Base-by-base conservation (phyloP, 2,888 invertebrate genomes). In the Criorhina ranunculi region DNA sequence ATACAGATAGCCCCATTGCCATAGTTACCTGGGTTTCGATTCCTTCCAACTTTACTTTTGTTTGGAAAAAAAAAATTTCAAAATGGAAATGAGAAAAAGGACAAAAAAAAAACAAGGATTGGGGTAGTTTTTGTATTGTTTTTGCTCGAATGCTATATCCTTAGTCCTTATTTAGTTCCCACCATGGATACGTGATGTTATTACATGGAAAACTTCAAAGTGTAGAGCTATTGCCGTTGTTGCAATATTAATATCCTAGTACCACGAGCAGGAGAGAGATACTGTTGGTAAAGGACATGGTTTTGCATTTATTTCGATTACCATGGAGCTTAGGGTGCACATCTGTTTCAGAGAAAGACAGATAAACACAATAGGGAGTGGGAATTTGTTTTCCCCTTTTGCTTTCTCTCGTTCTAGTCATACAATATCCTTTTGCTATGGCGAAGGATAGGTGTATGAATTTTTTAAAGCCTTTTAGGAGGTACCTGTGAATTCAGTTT, bases 181-280 rank as follows among this genome's bases (percentile, higher is more conserved):
- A 12, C 17, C 15, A 40, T 8, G 29, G 70, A 78, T 78, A 62
- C 72, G 72, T 78, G 62, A 57, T 46, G 46, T 57, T 53, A 49
- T 78, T 72, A 57, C 55, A 70, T 11, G 11, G 19, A 12, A 42
- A 77, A 60, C 60, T 55, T 46, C 24, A 70, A 62, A 78, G 62
- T 70, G 42, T 7, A 66, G n/a, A n/a, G 29, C 9, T 29, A 15
- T 11, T 46, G 35, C n/a, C 15, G 37, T 70, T 53, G 44, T 31
- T 70, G 70, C 35, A 62, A 40, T 70, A 70, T 55, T 70, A 62
- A 62, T 70, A 62, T 62, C 19, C 55, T 77, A 12, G 62, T 46
- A 29, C n/a, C n/a, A n/a, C n/a, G n/a, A n/a, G 60, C 24, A 15
- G 33, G 53, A 35, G 35, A 46, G 24, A 15, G 37, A 24, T 29